Evolutionary conservation across 1,140 invertebrate species (phyloP), one percentile per base, ranked within the genome.

Genomic region (Mya arenaria): DNA sequence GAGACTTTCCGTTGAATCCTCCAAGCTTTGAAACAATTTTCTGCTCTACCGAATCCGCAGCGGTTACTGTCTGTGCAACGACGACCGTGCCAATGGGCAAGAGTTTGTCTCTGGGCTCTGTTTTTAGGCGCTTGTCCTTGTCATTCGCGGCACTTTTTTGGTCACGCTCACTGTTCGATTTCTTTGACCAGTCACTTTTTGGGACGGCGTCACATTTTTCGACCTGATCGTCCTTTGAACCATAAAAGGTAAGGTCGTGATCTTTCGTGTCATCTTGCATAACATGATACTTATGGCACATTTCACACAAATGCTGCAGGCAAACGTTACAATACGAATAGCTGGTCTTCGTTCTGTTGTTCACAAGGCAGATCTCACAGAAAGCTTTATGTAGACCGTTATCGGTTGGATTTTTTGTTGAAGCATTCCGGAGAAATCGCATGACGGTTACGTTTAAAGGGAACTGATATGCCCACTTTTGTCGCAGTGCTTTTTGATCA

Each of bases 361-460:
- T 80, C n/a, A 80, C 28, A 0, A 80, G 56, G 62, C 77, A 80
- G 25, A 71, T 55, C 30, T 68, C 77, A 34, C 77, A 80, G 66
- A 80, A 80, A 3, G 77, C 77, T 62, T 80, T 80, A 30, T 80
- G 66, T 32, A 41, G 6, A 1, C 62, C 55, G 36, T 28, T 32
- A 25, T 80, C 77, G 25, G 30, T 60, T 41, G 52, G 34, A 48
- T 80, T 80, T 25, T 60, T 69, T 19, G 71, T 8, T 0, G 65
- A 58, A 48, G 77, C 77, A 28, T 80, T 80, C 2, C 66, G 41
- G 19, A 80, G 44, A 5, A 80, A 32, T 28, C 77, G 65, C 25
- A 69, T 8, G 32, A 80, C 71, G 0, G 41, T 37, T 25, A 56
- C n/a, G 23, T 80, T 80, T 17, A 80, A 65, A 15, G 77, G 77